phyloP scores from a whole-genome alignment of 2,113 vertebrate species.

The Notarius lentiginosus region DNA sequence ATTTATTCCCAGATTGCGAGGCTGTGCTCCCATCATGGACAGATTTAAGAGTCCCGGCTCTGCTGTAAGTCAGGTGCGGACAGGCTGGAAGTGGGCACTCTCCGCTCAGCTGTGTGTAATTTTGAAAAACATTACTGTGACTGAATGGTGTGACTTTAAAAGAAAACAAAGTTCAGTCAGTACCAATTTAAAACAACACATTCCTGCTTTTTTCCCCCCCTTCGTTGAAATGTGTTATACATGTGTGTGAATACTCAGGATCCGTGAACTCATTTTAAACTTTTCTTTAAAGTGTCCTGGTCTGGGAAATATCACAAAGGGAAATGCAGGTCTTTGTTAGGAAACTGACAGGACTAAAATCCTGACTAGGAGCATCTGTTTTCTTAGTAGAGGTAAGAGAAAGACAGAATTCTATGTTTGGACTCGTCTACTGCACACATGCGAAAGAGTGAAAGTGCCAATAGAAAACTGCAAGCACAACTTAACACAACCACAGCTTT shows the following conservation, averaged over 20 bases:
- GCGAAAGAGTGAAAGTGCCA: slow-evolving; percentile 20
- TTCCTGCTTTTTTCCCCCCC: slow-evolving; percentile 7
- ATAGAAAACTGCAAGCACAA: slow-evolving; percentile 36
- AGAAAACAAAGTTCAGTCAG: slow-evolving; percentile 46
- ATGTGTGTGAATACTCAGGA: slow-evolving; percentile 44
- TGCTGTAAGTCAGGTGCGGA: slow-evolving; percentile 45
- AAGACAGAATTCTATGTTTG: slow-evolving; percentile 1
- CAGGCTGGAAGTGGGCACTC: slow-evolving; percentile 31
- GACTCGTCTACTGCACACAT: background rate
- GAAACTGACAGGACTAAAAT: slow-evolving; percentile 10
- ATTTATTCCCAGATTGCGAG: slow-evolving; percentile 38
- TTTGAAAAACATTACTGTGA: slow-evolving; percentile 40
- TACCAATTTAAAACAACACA: slow-evolving; percentile 53
- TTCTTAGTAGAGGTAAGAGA: slow-evolving; percentile 27
- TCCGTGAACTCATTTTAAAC: slow-evolving; percentile 1
- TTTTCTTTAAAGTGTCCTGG: slow-evolving; percentile 29
- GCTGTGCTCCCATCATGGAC: slow-evolving; percentile 33
- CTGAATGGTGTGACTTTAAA: slow-evolving; percentile 27
- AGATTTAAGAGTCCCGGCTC: slow-evolving; percentile 56
- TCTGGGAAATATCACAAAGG: slow-evolving; percentile 25
- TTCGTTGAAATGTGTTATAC: slow-evolving; percentile 7
- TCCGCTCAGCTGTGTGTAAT: slow-evolving; percentile 47
- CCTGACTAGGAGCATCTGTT: slow-evolving; percentile 26
- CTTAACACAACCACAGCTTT: slow-evolving; percentile 37
- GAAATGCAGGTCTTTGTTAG: slow-evolving; percentile 34